Percentiles rank a stretch among this genome's conserved stretches.
Conservation (phyloP, 2,113 vertebrate species). For the Pongo abelii region DNA sequence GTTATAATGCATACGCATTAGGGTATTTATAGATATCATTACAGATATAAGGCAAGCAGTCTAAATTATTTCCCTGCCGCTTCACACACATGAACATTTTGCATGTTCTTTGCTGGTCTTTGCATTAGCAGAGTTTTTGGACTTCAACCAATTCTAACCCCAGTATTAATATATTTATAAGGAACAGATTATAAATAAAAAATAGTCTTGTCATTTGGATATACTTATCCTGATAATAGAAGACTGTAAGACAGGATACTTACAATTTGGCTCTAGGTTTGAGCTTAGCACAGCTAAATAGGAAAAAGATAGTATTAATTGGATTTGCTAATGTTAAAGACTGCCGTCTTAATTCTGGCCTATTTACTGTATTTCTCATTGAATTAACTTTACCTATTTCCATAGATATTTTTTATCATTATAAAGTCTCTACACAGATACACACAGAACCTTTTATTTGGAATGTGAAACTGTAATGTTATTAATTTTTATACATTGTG, state of each 20-base stretch:
- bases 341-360: slow-evolving; percentile 74
- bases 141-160: slow-evolving; percentile 75
- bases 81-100: slow-evolving; percentile 48
- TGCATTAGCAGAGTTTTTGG: slow-evolving; percentile 75
- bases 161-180: slow-evolving; percentile 80
- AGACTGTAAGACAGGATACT: slow-evolving; percentile 56
- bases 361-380: slow-evolving; percentile 57
- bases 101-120: slow-evolving; percentile 77
- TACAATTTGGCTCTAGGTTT: slow-evolving; percentile 57
- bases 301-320: slow-evolving; percentile 73
- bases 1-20: slow-evolving; percentile 67
- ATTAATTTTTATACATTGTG: not conserved
- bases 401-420: slow-evolving; percentile 55
- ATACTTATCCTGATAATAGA: slow-evolving; percentile 67
- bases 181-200: slow-evolving; percentile 79
- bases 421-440: not conserved
- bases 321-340: slow-evolving; percentile 24
- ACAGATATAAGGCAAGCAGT: slow-evolving; percentile 33
- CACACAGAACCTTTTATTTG: not conserved
- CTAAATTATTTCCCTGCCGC: slow-evolving; percentile 45
- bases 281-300: slow-evolving; percentile 65
- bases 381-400: slow-evolving; percentile 50
- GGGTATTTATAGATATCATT: slow-evolving; percentile 57
- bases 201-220: slow-evolving; percentile 76
- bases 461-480: not conserved